phyloP scores from a whole-genome alignment of 2,113 vertebrate genomes.

The Hymenochirus boettgeri region DNA sequence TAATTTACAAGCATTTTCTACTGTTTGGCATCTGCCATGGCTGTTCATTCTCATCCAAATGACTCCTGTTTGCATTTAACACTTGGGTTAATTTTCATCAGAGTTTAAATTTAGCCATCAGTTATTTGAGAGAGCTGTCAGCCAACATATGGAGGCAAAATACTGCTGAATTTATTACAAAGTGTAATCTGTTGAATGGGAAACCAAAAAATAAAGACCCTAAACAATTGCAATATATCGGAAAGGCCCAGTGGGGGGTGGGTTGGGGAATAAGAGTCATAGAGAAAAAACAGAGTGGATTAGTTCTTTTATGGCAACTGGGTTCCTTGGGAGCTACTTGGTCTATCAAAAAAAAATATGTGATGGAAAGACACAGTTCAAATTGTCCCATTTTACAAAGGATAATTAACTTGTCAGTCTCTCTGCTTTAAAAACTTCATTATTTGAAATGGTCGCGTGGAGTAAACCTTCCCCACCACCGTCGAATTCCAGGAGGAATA shows the following conservation, averaged over 20 bases:
- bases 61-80: conserved; percentile 85
- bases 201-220: conserved; percentile 57
- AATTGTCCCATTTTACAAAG: conserved; percentile 98
- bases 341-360: conserved; percentile 77
- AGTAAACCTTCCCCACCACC: no score
- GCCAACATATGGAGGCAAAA: conserved; percentile 78
- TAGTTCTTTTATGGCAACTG: conserved; percentile 70
- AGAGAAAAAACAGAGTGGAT: conserved; percentile 72
- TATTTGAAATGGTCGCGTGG: conserved; percentile 70
- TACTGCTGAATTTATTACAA: conserved; percentile 75
- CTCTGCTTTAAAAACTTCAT: conserved; percentile 90
- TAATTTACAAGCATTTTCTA: conserved; percentile 83
- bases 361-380: conserved; percentile 95
- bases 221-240: conserved; percentile 60
- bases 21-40: conserved; percentile 92
- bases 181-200: conserved; percentile 77
- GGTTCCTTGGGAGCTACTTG: conserved; percentile 75
- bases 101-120: conserved; percentile 98
- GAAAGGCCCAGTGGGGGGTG: conserved; percentile 63
- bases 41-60: conserved; percentile 78
- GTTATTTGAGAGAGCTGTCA: conserved; percentile 85
- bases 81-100: conserved; percentile 89
- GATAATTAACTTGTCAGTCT: conserved; percentile 99
- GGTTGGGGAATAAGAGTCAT: conserved; percentile 66
- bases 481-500: conserved; percentile 56